Conservation (phyloP, 2,113 vertebrate genomes). For the Pionites leucogaster region DNA sequence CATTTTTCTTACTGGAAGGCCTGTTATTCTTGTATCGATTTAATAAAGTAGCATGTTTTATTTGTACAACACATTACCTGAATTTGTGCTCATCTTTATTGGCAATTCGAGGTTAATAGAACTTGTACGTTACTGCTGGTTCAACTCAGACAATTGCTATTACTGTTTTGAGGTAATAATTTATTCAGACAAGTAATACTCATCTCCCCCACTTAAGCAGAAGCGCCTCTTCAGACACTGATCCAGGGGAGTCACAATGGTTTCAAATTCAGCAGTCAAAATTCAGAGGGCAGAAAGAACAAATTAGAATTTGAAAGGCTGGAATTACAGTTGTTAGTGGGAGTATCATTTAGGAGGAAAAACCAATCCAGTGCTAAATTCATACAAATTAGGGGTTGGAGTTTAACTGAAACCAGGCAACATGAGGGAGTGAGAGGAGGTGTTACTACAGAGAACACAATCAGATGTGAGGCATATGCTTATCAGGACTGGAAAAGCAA, state of each 20-base stretch:
- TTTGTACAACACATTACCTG: not conserved
- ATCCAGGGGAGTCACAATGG: not conserved
- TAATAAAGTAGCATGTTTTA: not conserved
- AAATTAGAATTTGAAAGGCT: not conserved
- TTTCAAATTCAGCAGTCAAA: not conserved
- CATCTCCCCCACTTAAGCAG: not conserved
- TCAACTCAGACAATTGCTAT: not conserved
- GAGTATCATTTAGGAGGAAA: not conserved
- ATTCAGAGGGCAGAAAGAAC: not conserved
- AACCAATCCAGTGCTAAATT: not conserved
- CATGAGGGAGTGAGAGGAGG: not conserved
- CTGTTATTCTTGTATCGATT: constrained; percentile 33
- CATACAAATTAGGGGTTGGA: not conserved
- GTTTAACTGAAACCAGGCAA: not conserved
- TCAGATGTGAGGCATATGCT: not conserved
- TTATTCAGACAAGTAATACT: not conserved
- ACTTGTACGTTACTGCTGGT: not conserved
- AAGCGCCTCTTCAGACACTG: not conserved
- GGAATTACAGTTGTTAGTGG: not conserved
- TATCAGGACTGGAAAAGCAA: not conserved
- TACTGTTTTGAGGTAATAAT: not conserved
- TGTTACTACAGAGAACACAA: not conserved
- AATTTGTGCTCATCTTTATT: not conserved
- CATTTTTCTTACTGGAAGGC: not conserved
- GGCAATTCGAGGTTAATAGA: constrained; percentile 36